Percentiles rank a stretch among this genome's conserved stretches.
Conservation (phyloP, 2,797 vertebrate species). For the Austrolebias charrua region DNA sequence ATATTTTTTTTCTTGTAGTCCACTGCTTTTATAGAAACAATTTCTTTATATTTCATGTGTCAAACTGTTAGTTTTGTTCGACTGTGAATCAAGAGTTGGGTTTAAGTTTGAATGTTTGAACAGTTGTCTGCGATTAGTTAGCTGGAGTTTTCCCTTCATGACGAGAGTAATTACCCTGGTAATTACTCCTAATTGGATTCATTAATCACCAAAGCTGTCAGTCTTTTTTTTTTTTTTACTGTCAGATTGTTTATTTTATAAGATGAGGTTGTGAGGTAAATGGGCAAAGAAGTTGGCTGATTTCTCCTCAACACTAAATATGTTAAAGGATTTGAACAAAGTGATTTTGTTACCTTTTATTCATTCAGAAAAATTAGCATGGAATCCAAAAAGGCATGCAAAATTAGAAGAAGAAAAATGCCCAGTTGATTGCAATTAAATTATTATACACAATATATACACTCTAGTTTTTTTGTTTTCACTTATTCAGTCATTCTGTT, state of each 20-base stretch:
- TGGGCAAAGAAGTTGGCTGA: background rate
- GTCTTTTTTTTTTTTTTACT: constrained; percentile 32
- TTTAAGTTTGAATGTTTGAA: constrained; percentile 5
- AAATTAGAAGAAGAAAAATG: no score
- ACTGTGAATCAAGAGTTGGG: background rate
- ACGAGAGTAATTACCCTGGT: constrained; percentile 63
- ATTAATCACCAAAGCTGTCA: constrained; percentile 73
- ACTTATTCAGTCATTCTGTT: no score
- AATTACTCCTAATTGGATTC: constrained; percentile 70
- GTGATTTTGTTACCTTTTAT: background rate
- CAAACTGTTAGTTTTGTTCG: constrained; percentile 21
- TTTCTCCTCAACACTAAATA: background rate
- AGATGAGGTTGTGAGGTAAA: background rate
- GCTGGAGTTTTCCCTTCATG: constrained; percentile 42
- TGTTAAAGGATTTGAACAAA: background rate
- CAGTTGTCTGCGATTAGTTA: constrained; percentile 33
- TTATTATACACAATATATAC: no score
- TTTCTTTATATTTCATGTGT: constrained; percentile 30
- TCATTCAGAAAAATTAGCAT: background rate
- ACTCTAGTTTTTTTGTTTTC: no score
- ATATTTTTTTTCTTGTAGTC: background rate
- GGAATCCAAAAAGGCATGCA: no score
- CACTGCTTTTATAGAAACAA: constrained; percentile 22
- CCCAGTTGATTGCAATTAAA: no score
- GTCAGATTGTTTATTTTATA: constrained; percentile 18